Evolutionary conservation across 2,888 invertebrate genomes (phyloP), one percentile per base, ranked within the genome.

Genomic region (Charanyca ferruginea): DNA sequence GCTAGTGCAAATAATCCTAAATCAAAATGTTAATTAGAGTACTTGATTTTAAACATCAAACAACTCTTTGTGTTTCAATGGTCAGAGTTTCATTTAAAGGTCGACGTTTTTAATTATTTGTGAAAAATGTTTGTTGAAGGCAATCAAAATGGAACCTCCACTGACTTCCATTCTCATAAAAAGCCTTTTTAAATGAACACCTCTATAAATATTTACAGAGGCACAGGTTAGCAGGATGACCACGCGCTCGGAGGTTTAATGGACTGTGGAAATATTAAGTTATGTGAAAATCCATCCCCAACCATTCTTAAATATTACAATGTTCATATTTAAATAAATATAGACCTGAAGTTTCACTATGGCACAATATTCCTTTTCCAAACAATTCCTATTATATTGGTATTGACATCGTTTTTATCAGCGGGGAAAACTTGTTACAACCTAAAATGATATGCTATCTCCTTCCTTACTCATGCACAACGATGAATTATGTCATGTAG

Each of bases 191-290:
- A 81, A 82, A 85, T 85, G 85, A 83, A 81, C 80, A 80, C 76
- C 67, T 79, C 86, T 63, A 82, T 87, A 87, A 87, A 87, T 87
- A 88, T 87, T 87, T 84, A 83, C 81, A 48, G 55, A 49, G 77
- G 73, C 77, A 47, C 65, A 70, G 70, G 77, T 81, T 73, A 78
- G 55, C 66, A 78, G 81, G 82, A 78, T 78, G 67, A 71, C 77
- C 79, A 80, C 59, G 77, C 59, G 20, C 25, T 41, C 23, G 3
- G 25, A 45, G 25, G 28, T 71, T 32, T 5, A 42, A 59, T 23
- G 61, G 77, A 69, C 67, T 51, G 53, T 67, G 49, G 53, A 28
- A 71, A 67, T 61, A 60, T 62, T 60, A 48, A 52, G n/a, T 42
- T 13, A 13, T 45, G 28, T 57, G 2, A 42, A 64, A 53, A 38